A percentile compares a stretch with the other conserved stretches of the same genome.
phyloP scores from a whole-genome alignment of 92 coral and sea anemone genomes.

The Paragorgia papillata region DNA sequence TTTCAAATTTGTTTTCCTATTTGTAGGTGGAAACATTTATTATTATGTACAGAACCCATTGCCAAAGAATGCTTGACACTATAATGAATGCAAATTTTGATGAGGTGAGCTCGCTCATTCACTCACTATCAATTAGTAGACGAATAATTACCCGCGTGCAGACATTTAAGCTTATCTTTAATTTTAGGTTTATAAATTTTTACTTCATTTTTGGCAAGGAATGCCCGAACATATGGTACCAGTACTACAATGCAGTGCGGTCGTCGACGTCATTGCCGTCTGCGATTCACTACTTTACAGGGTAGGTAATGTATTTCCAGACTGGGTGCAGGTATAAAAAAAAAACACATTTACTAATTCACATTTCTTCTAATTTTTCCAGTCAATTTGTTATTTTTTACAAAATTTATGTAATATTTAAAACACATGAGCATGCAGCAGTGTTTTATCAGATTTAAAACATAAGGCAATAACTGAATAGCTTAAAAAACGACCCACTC shows the following conservation, averaged over 20 bases:
- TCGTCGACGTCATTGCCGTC: constrained; percentile 85
- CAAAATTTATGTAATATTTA: too few relatives aligned
- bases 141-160: background rate
- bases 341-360: too few relatives aligned
- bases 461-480: too few relatives aligned
- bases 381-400: too few relatives aligned
- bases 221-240: constrained; percentile 93
- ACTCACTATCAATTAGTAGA: background rate
- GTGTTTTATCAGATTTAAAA: too few relatives aligned
- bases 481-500: too few relatives aligned
- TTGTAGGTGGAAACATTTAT: constrained; percentile 90
- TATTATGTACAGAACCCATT: constrained; percentile 98
- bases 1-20: background rate
- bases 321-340: constrained; percentile 40
- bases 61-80: constrained; percentile 93
- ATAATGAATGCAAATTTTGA: constrained; percentile 96
- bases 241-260: constrained; percentile 75
- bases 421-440: too few relatives aligned
- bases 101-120: constrained; percentile 86
- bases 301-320: constrained; percentile 43
- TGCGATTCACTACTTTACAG: constrained; percentile 95
- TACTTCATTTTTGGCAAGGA: constrained; percentile 97
- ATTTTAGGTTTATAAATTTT: constrained; percentile 75
- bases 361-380: too few relatives aligned
- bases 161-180: background rate